These are phyloP conservation scores for Ctenochaetus hawaiiensis DNA, from an alignment of 2,797 vertebrate genomes.

Conservation along the genomic window DNA sequence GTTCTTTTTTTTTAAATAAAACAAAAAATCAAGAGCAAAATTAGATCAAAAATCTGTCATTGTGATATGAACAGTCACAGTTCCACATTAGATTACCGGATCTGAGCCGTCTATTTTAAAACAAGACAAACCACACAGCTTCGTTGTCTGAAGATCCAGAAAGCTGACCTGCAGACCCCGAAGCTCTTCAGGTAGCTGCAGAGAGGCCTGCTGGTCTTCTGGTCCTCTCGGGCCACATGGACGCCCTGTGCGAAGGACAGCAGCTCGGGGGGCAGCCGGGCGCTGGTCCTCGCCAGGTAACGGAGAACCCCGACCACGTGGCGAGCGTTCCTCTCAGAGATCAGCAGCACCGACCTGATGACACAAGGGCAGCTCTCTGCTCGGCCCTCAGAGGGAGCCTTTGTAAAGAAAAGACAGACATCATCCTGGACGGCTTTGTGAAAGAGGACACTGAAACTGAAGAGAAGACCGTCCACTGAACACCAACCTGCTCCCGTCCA, in stretches of 20 bases:
- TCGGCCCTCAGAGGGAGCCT: conserved; percentile 18
- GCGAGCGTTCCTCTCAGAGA: conserved; percentile 80
- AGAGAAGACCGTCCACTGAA: too few species aligned
- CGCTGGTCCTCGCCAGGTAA: conserved; percentile 74
- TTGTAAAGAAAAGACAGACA: not conserved
- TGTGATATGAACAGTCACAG: too few species aligned
- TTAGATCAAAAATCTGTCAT: too few species aligned
- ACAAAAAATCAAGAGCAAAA: too few species aligned
- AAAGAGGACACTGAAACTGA: not conserved
- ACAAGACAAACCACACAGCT: too few species aligned
- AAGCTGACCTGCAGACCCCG: conserved; percentile 84
- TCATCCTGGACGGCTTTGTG: not conserved
- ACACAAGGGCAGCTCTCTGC: not conserved
- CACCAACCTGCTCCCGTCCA: rapidly evolving
- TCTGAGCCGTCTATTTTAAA: too few species aligned
- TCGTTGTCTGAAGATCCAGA: not conserved
- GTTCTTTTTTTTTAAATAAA: too few species aligned
- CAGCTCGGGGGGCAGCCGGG: conserved; percentile 77
- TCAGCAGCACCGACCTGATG: conserved; percentile 78
- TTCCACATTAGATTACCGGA: too few species aligned
- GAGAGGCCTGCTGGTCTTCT: conserved; percentile 71
- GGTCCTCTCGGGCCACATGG: conserved; percentile 70
- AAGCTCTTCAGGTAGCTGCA: conserved; percentile 84
- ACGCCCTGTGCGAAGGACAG: conserved; percentile 75
- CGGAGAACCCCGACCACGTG: conserved; percentile 79